Base-by-base conservation (phyloP, 92 coral and sea anemone species). In the Actinostola sp. region DNA sequence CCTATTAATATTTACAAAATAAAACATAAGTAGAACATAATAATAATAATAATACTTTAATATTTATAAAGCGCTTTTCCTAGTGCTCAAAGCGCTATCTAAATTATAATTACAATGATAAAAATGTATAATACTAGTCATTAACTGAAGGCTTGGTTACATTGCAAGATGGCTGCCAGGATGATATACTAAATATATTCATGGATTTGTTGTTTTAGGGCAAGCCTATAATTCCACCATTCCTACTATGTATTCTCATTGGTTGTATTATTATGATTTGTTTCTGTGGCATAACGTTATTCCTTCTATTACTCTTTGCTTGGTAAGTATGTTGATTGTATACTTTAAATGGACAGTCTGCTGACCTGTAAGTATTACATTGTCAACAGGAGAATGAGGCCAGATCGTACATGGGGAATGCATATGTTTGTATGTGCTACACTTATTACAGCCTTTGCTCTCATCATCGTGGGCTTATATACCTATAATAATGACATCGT, bases 381-480 rank as follows among this genome's bases (percentile, higher is more conserved):
- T 58, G 39, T 58, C 19, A 74, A 14, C 23, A 90, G 97, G 71
- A 82, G 92, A 67, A 75, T 90, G 81, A 88, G 78, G 66, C 97
- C 97, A 6, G 97, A 90, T 55, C 75, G 92, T 20, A 90, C 97
- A 23, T 90, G 97, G 97, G 82, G 78, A 25, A 90, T 90, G 97
- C 97, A 90, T 51, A 82, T 90, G 90, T 83, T 85, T 61, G 91
- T 90, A 34, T 90, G 97, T 39, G 88, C 87, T 4, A 77, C 89
- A 1, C 76, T 90, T 1, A 84, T 87, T 20, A 87, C 81, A 16
- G 79, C 92, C 44, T 90, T 90, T 39, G 97, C 85, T 21, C 80
- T 90, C 41, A 67, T 90, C 50, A 84, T 90, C 4, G 85, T 90
- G 19, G 97, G 97, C 12, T 77, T 90, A 48, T 82, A 79, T n/a